Evolutionary conservation across 2,888 invertebrate genomes (phyloP), one percentile per base, ranked within the genome.

Genomic region (Dione juno): DNA sequence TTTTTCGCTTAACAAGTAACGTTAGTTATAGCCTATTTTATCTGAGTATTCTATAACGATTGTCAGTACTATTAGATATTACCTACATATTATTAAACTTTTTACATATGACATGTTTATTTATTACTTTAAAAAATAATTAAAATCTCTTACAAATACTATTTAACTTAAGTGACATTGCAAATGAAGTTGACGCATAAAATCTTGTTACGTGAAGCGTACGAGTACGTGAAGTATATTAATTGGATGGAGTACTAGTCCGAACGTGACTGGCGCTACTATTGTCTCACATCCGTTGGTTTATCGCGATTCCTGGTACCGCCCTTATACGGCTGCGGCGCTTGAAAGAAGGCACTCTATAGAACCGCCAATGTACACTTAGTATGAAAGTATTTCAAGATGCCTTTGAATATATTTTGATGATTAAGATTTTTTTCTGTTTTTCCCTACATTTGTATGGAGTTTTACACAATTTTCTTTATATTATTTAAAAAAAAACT

Each of bases 171-270:
- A 64, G 65, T 48, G 68, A 65, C 37, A 54, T 69, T 61, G 48
- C n/a, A 61, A 67, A 43, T 43, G 48, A 68, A 45, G 66, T 66
- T 63, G 35, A 48, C 52, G 54, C 50, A 53, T 58, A 50, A 70
- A 73, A 71, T 71, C 66, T 73, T 71, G 66, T 73, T 71, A 73
- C 41, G 71, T 69, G 66, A 66, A 71, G 68, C 63, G 68, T 66
- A 64, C 16, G 50, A 37, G 50, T 69, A 64, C 1, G 50, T 64
- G 64, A 40, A 64, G 64, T 40, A 63, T 66, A 70, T 72, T 74
- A 74, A 74, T 74, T 72, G 72, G 68, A 70, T 72, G 70, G 54
- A 74, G 72, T 67, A 66, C 53, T 68, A 64, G 66, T 70, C 66
- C 48, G 67, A 70, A 71, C 69, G 74, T 74, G 72, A 74, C 74